Evolutionary conservation across 2,113 vertebrate species (phyloP).

Genomic region (Delphinapterus leucas): DNA sequence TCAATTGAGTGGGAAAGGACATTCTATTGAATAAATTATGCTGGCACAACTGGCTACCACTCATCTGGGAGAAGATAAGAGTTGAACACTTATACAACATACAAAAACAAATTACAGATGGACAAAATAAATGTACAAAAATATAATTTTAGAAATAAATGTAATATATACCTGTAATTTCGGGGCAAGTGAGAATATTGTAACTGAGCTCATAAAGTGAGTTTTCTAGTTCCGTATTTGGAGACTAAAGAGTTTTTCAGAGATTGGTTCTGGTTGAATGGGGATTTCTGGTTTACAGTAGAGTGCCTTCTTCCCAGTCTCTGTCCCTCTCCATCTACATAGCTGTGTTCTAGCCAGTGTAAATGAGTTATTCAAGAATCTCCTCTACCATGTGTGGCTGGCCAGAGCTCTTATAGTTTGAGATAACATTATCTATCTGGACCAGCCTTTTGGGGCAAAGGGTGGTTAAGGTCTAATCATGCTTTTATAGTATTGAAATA

Average conservation of each 20-base stretch:
- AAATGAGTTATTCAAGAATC: neutral
- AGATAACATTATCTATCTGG: neutral
- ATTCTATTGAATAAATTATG: neutral
- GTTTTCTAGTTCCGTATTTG: neutral
- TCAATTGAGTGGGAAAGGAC: neutral
- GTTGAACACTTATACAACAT: neutral
- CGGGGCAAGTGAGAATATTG: neutral
- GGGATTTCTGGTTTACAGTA: neutral
- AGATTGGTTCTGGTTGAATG: neutral
- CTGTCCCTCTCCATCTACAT: neutral
- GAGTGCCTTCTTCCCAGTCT: neutral
- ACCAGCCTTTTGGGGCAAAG: neutral
- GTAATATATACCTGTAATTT: neutral
- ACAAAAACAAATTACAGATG: neutral
- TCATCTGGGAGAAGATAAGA: neutral
- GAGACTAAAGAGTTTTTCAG: neutral
- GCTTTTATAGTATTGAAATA: neutral
- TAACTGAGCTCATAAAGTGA: neutral
- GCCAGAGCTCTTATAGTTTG: neutral
- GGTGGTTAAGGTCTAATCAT: neutral
- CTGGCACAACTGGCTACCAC: neutral
- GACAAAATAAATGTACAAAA: neutral
- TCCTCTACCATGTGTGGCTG: neutral
- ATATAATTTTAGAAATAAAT: neutral
- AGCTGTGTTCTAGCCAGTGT: neutral